phyloP scores from a whole-genome alignment of 2,797 vertebrate species.

The Acanthornis magna region DNA sequence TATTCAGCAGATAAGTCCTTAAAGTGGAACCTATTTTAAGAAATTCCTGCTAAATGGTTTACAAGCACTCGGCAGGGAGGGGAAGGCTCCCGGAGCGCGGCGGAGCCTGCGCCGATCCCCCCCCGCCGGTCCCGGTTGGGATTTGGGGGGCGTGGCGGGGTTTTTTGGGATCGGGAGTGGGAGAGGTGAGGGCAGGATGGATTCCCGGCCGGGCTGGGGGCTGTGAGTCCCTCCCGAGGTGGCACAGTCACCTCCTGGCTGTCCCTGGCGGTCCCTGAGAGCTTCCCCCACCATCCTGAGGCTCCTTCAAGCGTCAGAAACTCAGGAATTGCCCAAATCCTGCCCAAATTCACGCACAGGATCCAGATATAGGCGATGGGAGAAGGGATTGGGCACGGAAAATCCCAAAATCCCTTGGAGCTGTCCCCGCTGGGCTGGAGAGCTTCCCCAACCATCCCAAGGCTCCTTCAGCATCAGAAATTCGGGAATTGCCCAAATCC shows the following conservation, averaged over 20 bases:
- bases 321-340: not conserved
- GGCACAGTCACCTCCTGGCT: not conserved
- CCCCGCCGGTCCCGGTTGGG: not conserved
- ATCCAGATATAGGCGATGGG: fast-evolving
- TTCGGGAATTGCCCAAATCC: not conserved
- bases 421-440: no score
- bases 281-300: not conserved
- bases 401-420: fast-evolving
- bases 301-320: not conserved
- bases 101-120: no score
- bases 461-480: not conserved
- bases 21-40: conserved; percentile 64
- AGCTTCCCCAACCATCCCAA: no score
- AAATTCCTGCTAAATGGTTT: conserved; percentile 52
- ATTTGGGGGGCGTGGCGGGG: fast-evolving
- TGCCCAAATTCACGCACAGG: not conserved
- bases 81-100: not conserved
- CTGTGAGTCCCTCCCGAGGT: not conserved
- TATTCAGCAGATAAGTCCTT: conserved; percentile 61
- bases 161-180: not conserved
- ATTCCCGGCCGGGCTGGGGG: fast-evolving
- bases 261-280: not conserved
- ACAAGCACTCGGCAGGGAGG: conserved; percentile 24
- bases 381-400: fast-evolving
- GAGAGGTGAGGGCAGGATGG: not conserved